These are phyloP conservation scores for Xestia c-nigrum DNA, from an alignment of 2,888 invertebrate species.

Conservation along the genomic window DNA sequence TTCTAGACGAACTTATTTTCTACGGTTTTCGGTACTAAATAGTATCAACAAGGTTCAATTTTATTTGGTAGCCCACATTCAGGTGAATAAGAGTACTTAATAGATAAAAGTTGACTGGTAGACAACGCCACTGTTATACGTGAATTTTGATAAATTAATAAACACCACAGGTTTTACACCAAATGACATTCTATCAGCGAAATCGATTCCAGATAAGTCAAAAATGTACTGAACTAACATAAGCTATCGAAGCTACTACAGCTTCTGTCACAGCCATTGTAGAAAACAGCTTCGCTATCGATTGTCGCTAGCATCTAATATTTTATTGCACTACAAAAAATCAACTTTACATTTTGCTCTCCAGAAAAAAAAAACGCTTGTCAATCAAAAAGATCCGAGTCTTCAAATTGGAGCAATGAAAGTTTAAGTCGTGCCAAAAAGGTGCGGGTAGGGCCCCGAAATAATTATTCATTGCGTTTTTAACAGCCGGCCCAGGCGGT, in stretches of 20 bases:
- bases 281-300: no score
- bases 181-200: no score
- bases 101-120: no score
- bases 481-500: slow-evolving; percentile 86
- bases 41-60: background rate
- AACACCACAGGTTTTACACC: no score
- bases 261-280: no score
- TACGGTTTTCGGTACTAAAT: no score
- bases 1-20: background rate
- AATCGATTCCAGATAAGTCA: no score
- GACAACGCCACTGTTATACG: no score
- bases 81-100: no score
- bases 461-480: slow-evolving; percentile 90
- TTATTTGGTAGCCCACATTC: background rate
- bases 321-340: background rate
- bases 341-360: background rate
- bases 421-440: slow-evolving; percentile 57
- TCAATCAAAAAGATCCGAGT: slow-evolving; percentile 53
- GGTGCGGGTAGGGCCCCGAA: slow-evolving; percentile 70
- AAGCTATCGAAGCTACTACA: no score
- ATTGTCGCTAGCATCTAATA: background rate
- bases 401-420: slow-evolving; percentile 53
- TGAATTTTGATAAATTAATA: no score
- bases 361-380: slow-evolving; percentile 17
- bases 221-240: no score